Evolutionary conservation across 1,140 invertebrate genomes (phyloP).

Genomic region (Bombus ignitus): DNA sequence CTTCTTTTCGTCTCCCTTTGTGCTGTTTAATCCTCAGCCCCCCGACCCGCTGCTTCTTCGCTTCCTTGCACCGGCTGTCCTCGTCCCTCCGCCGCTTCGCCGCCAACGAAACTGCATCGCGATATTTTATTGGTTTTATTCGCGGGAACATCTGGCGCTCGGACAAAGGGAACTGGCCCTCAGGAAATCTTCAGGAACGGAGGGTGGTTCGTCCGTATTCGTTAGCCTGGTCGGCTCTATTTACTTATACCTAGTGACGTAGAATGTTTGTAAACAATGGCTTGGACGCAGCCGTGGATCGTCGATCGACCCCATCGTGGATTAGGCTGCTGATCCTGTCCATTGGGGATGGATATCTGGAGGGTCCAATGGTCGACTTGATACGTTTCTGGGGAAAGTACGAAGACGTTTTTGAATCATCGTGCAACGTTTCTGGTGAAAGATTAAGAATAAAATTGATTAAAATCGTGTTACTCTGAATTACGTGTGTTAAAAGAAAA

Average conservation of each 20-base stretch:
- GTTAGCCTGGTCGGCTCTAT: conserved; percentile 34
- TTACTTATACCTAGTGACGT: conserved; percentile 64
- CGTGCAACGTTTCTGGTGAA: background rate
- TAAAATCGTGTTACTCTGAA: background rate
- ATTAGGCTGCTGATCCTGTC: background rate
- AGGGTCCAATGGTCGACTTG: background rate
- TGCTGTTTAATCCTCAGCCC: conserved; percentile 69
- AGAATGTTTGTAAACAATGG: conserved; percentile 70
- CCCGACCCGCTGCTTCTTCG: conserved; percentile 33
- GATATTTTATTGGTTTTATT: conserved; percentile 75
- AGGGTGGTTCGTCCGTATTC: conserved; percentile 54
- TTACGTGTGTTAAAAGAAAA: background rate
- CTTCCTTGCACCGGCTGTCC: conserved; percentile 29
- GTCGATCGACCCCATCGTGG: background rate
- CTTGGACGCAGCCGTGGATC: conserved; percentile 5
- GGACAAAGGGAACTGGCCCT: conserved; percentile 73
- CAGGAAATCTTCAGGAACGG: conserved; percentile 62
- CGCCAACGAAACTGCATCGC: conserved; percentile 34
- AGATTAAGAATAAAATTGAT: background rate
- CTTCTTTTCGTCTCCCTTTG: conserved; percentile 68
- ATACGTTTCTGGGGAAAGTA: background rate
- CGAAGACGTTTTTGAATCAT: background rate
- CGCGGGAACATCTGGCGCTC: conserved; percentile 76
- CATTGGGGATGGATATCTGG: too few species aligned
- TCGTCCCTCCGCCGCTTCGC: conserved; percentile 35